Evolutionary conservation across 1,140 invertebrate genomes (phyloP), one percentile per base, ranked within the genome.

Genomic region (Zeugodacus cucurbitae): DNA sequence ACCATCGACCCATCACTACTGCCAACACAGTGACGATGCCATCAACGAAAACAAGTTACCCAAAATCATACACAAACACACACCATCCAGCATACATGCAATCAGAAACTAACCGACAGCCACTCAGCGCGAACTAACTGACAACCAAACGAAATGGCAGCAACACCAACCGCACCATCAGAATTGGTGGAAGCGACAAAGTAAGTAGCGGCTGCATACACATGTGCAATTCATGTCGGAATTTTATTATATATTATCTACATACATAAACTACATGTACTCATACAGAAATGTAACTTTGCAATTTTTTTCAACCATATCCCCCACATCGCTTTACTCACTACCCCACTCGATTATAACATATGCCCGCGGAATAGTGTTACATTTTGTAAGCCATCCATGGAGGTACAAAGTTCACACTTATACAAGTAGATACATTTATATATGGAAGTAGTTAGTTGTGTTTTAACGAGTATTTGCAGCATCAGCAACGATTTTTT

Each of bases 11-110:
- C 57, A 86, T 59, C 85, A 86, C 20, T 5, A 22, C 44, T 87
- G 89, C 89, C 90, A 87, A 87, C 89, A 89, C 74, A 89, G 86
- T 90, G 89, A 58, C 86, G 57, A 87, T 29, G 57, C 86, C 90
- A 89, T 89, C 91, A 90, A 89, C 90, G 90, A 89, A 89, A 90
- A 89, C 57, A 89, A 89, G 91, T 90, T 91, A 91, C 91, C 0
- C 11, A 92, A 90, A 11, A 89, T 90, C 88, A 89, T 90, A 90
- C 90, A 78, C 20, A 74, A 17, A 78, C 70, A 44, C 20, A 74
- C 20, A 74, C 7, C 32, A 4, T 26, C 11, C 32, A 4, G 62
- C 11, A 67, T 67, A 90, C 90, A 88, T 64, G 4, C 14, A 67
- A 34, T 32, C 11, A 48, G n/a, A 41, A 54, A 67, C 37, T 48